phyloP scores from a whole-genome alignment of 1,140 invertebrate species.

The Sarcophaga bullata region DNA sequence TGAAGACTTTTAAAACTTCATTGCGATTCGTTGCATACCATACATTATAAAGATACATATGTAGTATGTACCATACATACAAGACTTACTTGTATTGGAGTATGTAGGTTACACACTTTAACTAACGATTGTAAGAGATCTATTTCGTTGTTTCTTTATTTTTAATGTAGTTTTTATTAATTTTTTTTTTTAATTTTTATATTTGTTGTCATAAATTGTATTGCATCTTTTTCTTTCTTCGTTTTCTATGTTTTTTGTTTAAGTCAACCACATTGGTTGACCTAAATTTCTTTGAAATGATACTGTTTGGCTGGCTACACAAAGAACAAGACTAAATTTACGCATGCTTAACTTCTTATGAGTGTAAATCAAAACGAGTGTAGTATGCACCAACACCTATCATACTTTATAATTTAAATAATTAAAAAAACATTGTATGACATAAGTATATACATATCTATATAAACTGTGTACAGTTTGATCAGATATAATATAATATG shows the following conservation, averaged over 20 bases:
- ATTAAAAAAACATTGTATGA: background rate
- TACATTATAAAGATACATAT: background rate
- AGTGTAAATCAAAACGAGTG: background rate
- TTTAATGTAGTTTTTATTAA: no score
- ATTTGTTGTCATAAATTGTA: no score
- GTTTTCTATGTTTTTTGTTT: background rate
- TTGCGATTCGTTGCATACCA: background rate
- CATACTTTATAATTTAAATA: no score
- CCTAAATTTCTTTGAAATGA: conserved; percentile 25
- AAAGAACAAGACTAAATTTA: conserved; percentile 3
- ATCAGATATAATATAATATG: background rate
- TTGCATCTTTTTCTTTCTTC: background rate
- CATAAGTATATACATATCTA: background rate
- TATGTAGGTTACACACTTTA: background rate
- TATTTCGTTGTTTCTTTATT: background rate
- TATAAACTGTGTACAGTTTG: background rate
- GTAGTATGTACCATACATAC: background rate
- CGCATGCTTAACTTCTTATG: conserved; percentile 16
- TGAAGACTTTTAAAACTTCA: background rate
- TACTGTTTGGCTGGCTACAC: background rate
- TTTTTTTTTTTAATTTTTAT: no score
- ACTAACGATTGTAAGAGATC: background rate
- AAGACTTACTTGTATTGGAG: background rate
- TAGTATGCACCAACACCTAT: conserved; percentile 18
- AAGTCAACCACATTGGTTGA: conserved; percentile 26